These are phyloP conservation scores for Oreohelix idahoensis DNA, from an alignment of 1,140 invertebrate species.

Conservation along the genomic window DNA sequence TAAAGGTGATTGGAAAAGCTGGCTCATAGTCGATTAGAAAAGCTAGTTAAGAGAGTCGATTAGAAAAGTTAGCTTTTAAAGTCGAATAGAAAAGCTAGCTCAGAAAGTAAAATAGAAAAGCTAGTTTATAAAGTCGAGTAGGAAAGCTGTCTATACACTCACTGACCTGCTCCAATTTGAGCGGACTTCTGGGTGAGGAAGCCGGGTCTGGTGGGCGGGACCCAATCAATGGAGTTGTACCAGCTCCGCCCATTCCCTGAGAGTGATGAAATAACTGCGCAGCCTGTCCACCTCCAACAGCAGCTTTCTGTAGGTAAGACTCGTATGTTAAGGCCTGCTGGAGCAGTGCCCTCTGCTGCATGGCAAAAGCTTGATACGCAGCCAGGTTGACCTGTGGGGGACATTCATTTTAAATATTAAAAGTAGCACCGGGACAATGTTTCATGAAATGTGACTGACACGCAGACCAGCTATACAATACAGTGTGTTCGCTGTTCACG, in stretches of 20 bases:
- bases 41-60: too few species aligned
- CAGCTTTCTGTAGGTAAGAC: constrained; percentile 60
- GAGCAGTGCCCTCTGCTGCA: constrained; percentile 65
- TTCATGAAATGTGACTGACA: too few species aligned
- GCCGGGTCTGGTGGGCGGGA: constrained; percentile 21
- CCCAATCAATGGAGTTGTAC: constrained; percentile 43
- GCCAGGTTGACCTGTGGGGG: constrained; percentile 61
- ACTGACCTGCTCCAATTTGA: constrained; percentile 55
- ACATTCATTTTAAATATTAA: constrained; percentile 32
- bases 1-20: too few species aligned
- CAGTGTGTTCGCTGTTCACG: too few species aligned
- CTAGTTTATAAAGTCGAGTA: too few species aligned
- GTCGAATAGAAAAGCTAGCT: too few species aligned
- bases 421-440: too few species aligned
- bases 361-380: constrained; percentile 66
- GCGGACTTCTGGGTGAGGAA: constrained; percentile 42
- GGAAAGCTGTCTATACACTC: too few species aligned
- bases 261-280: constrained; percentile 40
- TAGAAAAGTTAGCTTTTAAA: too few species aligned
- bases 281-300: constrained; percentile 31
- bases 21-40: too few species aligned
- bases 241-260: constrained; percentile 30
- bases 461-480: too few species aligned
- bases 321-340: constrained; percentile 68
- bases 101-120: too few species aligned